Evolutionary conservation across 2,797 vertebrate species (phyloP).

Genomic region (Acrossocheilus fasciatus): DNA sequence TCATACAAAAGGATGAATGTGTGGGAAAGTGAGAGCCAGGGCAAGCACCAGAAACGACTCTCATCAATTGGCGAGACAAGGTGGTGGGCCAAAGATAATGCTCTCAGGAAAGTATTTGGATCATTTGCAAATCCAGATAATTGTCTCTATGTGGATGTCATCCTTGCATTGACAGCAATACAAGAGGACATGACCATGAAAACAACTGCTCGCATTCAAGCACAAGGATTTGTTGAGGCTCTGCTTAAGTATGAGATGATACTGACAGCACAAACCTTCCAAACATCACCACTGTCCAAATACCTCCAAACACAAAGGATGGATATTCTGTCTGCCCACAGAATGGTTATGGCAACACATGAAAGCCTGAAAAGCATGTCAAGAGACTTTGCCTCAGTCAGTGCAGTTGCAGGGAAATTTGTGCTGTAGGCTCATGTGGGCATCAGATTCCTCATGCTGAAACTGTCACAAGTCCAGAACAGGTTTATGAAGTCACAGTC

Average conservation of each 20-base stretch:
- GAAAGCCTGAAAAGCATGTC: conserved; percentile 1
- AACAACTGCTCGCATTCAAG: too few relatives aligned
- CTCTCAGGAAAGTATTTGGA: conserved; percentile 38
- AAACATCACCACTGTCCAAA: conserved; percentile 13
- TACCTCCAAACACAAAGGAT: conserved; percentile 24
- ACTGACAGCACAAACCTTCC: conserved; percentile 34
- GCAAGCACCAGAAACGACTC: too few relatives aligned
- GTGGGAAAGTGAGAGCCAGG: too few relatives aligned
- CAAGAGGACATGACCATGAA: background rate
- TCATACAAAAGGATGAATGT: too few relatives aligned
- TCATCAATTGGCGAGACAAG: conserved; percentile 9
- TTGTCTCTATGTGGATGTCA: background rate
- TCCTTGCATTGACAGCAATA: too few relatives aligned
- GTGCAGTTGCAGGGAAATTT: conserved; percentile 15
- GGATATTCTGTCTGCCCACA: conserved; percentile 7
- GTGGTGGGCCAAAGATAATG: conserved; percentile 40
- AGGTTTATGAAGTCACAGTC: conserved; percentile 1
- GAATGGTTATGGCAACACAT: background rate
- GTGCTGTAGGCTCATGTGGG: conserved; percentile 15
- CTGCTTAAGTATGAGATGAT: conserved; percentile 33
- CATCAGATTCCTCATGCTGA: conserved; percentile 16
- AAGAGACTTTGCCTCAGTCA: conserved; percentile 20
- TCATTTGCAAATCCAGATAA: conserved; percentile 20
- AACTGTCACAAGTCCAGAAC: background rate
- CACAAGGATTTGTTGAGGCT: too few relatives aligned